A percentile compares a stretch with the other conserved stretches of the same genome.
phyloP scores from a whole-genome alignment of 2,888 invertebrate genomes.

The Phorcus lineatus region DNA sequence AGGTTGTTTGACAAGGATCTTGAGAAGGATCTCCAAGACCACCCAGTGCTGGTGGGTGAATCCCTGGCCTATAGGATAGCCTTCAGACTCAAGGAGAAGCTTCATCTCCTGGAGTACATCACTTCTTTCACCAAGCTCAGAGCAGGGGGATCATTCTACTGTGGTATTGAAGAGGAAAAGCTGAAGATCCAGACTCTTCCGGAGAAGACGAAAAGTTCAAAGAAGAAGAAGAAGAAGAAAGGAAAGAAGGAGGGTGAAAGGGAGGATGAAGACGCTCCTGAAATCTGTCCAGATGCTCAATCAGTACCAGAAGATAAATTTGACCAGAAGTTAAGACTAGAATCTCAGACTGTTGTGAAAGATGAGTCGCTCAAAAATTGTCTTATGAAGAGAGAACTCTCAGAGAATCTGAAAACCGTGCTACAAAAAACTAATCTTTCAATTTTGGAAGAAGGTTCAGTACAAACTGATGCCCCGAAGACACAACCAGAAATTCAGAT shows the following conservation, averaged over 20 bases:
- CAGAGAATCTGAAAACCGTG: no score
- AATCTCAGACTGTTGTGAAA: no score
- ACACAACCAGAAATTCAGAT: no score
- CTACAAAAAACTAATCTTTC: no score
- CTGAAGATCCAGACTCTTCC: not conserved
- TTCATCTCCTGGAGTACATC: not conserved
- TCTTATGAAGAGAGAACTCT: no score
- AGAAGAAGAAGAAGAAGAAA: slow-evolving; percentile 6
- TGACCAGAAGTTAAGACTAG: no score
- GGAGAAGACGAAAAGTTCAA: not conserved
- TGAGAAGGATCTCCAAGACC: not conserved
- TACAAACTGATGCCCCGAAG: no score
- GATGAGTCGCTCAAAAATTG: no score
- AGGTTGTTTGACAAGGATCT: not conserved
- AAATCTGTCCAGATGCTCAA: not conserved
- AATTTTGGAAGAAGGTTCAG: no score
- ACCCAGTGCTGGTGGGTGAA: not conserved
- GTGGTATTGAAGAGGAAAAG: not conserved
- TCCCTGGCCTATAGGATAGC: not conserved
- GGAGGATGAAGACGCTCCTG: not conserved
- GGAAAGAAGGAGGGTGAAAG: not conserved
- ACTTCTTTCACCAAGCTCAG: not conserved
- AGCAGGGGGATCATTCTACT: not conserved
- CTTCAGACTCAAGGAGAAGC: not conserved
- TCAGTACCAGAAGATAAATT: no score